phyloP scores from a whole-genome alignment of 2,888 invertebrate genomes.

The Oscheius myriophilus region DNA sequence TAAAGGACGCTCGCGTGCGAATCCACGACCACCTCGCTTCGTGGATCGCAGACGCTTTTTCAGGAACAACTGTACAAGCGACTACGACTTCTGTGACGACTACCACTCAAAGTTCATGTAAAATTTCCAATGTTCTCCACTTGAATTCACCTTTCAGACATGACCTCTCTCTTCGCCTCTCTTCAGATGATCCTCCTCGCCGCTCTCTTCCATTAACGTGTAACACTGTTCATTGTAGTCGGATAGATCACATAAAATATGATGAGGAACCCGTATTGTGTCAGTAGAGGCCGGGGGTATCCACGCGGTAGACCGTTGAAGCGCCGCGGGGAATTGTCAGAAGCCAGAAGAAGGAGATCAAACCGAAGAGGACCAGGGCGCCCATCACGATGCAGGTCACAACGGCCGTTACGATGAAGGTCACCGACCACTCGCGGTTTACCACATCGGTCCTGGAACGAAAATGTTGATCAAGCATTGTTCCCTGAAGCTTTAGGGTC shows the following conservation, averaged over 20 bases:
- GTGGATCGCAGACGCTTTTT: constrained; percentile 38
- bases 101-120: too few species aligned
- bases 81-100: too few species aligned
- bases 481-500: too few species aligned
- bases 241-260: constrained; percentile 7
- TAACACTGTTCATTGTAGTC: constrained; percentile 2
- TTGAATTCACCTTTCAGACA: too few species aligned
- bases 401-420: constrained; percentile 24
- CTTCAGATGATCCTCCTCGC: background rate
- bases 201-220: background rate
- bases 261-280: constrained; percentile 10
- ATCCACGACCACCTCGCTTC: constrained; percentile 43
- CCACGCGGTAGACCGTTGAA: constrained; percentile 20
- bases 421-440: constrained; percentile 30
- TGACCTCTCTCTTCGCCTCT: background rate
- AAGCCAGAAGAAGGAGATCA: constrained; percentile 19
- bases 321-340: constrained; percentile 25
- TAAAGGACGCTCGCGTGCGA: constrained; percentile 37
- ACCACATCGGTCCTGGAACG: constrained; percentile 31
- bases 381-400: constrained; percentile 23
- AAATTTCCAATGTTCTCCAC: too few species aligned
- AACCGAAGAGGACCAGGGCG: constrained; percentile 21
- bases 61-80: background rate
- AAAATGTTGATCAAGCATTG: constrained; percentile 10
- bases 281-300: constrained; percentile 14